Percentiles rank a stretch among this genome's conserved stretches.
phyloP scores from a whole-genome alignment of 2,888 invertebrate genomes.

The Tineola bisselliella region DNA sequence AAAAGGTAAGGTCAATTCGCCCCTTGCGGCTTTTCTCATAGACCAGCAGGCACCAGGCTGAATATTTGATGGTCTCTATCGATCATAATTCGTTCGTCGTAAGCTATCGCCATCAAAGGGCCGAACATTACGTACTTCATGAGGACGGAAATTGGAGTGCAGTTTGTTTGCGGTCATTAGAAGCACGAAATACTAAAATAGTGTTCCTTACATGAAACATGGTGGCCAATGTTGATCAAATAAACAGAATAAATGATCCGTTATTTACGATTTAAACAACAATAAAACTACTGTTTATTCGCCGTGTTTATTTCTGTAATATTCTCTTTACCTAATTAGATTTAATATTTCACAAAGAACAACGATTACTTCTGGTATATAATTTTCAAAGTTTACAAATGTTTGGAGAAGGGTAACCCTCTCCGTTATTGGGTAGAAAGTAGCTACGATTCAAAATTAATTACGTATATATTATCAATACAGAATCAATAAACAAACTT shows the following conservation, averaged over 20 bases:
- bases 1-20: slow-evolving; percentile 31
- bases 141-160: neutral
- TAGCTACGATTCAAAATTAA: neutral
- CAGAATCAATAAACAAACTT: neutral
- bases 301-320: too few species aligned
- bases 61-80: slow-evolving; percentile 63
- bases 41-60: slow-evolving; percentile 26
- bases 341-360: too few species aligned
- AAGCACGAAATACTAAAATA: slow-evolving; percentile 4
- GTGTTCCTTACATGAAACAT: neutral
- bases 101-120: neutral
- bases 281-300: too few species aligned
- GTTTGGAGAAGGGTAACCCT: too few species aligned
- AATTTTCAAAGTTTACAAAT: too few species aligned
- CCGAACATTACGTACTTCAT: neutral
- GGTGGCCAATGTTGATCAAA: neutral
- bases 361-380: too few species aligned
- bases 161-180: slow-evolving; percentile 7
- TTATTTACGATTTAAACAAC: neutral
- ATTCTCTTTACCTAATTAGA: too few species aligned
- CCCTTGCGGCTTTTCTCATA: slow-evolving; percentile 52
- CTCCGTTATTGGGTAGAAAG: too few species aligned
- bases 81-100: slow-evolving; percentile 58
- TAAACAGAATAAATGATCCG: neutral
- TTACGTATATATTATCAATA: neutral